phyloP scores from a whole-genome alignment of 1,140 invertebrate species.

The Euglossa dilemma region DNA sequence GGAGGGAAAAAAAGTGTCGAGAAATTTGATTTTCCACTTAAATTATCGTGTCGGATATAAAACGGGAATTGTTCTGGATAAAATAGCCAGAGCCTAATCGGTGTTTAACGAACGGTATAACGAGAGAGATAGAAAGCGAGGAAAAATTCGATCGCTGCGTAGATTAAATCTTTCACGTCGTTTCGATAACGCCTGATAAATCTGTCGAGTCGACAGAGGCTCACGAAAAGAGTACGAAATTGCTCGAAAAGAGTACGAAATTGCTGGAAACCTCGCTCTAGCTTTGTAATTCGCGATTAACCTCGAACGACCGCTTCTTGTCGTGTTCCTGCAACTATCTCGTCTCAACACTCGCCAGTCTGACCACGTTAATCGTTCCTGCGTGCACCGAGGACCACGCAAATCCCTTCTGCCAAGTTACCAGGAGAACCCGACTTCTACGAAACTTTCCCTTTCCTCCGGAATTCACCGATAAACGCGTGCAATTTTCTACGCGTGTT shows the following conservation, averaged over 20 bases:
- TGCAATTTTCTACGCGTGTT: no score
- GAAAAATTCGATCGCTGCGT: not conserved
- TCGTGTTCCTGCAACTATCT: not conserved
- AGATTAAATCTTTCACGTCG: not conserved
- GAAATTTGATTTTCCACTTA: not conserved
- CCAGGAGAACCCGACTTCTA: not conserved
- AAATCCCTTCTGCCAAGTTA: not conserved
- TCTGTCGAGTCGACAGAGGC: not conserved
- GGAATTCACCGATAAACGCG: not conserved
- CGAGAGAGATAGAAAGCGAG: no score
- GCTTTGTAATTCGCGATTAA: not conserved
- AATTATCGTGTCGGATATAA: no score
- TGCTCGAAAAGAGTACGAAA: not conserved
- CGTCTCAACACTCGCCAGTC: no score
- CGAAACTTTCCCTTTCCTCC: not conserved
- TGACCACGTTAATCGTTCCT: not conserved
- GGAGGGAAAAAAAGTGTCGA: not conserved
- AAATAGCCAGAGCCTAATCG: not conserved
- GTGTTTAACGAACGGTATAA: not conserved
- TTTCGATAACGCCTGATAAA: not conserved
- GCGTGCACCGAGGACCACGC: not conserved
- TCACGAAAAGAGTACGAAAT: not conserved
- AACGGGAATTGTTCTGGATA: not conserved
- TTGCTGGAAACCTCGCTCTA: not conserved
- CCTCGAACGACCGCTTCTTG: not conserved